Conservation (phyloP, 2,888 invertebrate genomes). For the Ormyrus rosae region DNA sequence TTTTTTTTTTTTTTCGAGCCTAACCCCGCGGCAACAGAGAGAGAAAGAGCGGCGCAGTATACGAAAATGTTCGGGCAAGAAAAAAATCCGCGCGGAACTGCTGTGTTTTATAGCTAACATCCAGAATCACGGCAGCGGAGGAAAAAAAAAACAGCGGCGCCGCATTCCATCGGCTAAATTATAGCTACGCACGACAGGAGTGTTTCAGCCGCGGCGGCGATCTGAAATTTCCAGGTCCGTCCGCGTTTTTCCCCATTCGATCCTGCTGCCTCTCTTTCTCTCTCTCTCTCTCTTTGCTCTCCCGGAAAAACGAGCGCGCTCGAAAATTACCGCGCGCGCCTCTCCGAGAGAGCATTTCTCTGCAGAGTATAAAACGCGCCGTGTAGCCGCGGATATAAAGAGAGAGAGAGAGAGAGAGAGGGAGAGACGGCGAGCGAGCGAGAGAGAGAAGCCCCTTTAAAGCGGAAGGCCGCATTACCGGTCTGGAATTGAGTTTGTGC, state of each 20-base stretch:
- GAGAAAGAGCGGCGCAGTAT: neutral
- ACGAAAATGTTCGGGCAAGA: too few species aligned
- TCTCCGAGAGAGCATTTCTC: neutral
- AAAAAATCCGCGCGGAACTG: too few species aligned
- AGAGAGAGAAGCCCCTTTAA: conserved; percentile 49
- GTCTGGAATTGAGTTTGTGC: conserved; percentile 73
- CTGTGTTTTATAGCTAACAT: neutral
- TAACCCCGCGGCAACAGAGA: neutral
- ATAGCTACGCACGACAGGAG: conserved; percentile 10
- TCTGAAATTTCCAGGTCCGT: neutral
- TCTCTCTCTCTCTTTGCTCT: conserved; percentile 3
- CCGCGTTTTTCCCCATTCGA: conserved; percentile 20
- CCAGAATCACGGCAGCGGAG: neutral
- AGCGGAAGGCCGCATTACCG: conserved; percentile 72
- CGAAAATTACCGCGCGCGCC: too few species aligned
- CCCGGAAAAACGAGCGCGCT: neutral
- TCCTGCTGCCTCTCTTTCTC: neutral
- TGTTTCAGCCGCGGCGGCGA: neutral
- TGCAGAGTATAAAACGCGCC: too few species aligned
- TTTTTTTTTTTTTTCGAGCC: too few species aligned
- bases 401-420: too few species aligned
- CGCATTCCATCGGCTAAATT: conserved; percentile 39
- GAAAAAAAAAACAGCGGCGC: neutral
- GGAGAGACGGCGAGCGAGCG: neutral
- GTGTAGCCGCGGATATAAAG: too few species aligned